Evolutionary conservation across 2,888 invertebrate species (phyloP), one percentile per base, ranked within the genome.

Genomic region (Rhamnusium bicolor): DNA sequence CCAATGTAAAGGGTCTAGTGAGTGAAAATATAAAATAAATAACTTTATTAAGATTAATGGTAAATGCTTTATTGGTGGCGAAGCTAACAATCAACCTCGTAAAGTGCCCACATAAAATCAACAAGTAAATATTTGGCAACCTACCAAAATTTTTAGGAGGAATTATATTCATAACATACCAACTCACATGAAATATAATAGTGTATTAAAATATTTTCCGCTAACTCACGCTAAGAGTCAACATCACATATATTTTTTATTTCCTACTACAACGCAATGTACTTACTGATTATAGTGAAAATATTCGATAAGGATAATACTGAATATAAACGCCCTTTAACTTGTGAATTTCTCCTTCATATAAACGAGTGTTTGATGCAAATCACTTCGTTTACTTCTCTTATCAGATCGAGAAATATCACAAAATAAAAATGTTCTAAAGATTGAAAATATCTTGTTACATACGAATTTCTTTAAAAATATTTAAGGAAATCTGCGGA

Each of bases 351-450:
- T 78, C 77, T 74, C 78, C 75, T 80, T 79, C 74, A 79, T 76
- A 81, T 80, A 82, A 84, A 84, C 80, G 81, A 78, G 77, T 65
- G 70, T 82, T 81, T 80, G 79, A 84, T 84, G 84, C 81, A 83
- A 83, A 83, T 83, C 81, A 80, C 83, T 82, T 82, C 80, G 82
- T 81, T 82, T 81, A 81, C 72, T 79, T 73, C 63, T 76, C 73
- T 72, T 77, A 80, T 80, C 80, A 74, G 78, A 77, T 79, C 76
- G 73, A 70, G 69, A 75, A 67, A 67, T 16, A 8, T n/a, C 16
- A 32, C 1, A 32, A 66, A 32, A 66, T 29, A 24, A 61, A 61
- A 61, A 65, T 32, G 51, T 29, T 63, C n/a, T 14, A 65, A 53
- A 16, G 24, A 14, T 24, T 53, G 51, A 5, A 29, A 51, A 65